Percentiles rank a stretch among this genome's conserved stretches.
Conservation (phyloP, 2,888 invertebrate species). For the Erebia palarica region DNA sequence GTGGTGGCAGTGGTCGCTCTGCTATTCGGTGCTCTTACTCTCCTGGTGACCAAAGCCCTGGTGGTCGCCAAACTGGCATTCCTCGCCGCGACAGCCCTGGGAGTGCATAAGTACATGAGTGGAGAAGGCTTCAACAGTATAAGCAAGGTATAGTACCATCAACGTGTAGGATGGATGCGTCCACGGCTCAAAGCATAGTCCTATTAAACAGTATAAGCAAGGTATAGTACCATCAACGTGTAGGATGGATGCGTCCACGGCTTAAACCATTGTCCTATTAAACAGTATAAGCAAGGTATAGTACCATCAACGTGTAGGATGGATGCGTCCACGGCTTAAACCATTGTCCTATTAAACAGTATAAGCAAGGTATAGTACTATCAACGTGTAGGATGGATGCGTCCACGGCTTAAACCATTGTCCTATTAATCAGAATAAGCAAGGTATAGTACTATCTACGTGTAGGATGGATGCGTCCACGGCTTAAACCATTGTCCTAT, state of each 20-base stretch:
- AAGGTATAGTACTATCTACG: constrained; percentile 54
- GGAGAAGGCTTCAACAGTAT: constrained; percentile 74
- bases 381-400: background rate
- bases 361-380: constrained; percentile 63
- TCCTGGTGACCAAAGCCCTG: constrained; percentile 89
- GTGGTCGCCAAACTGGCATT: constrained; percentile 91
- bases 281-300: constrained; percentile 70
- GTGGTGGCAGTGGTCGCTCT: constrained; percentile 87
- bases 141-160: constrained; percentile 58
- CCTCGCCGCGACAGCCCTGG: constrained; percentile 86
- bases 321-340: background rate
- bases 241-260: background rate
- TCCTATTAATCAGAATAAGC: constrained; percentile 51
- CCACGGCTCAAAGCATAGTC: background rate
- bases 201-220: constrained; percentile 58
- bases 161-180: background rate
- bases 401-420: background rate
- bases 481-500: background rate
- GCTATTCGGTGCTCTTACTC: constrained; percentile 86
- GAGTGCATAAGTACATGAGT: constrained; percentile 86
- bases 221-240: constrained; percentile 48
- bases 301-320: background rate
- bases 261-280: background rate
- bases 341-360: constrained; percentile 46
- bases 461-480: background rate